phyloP scores from a whole-genome alignment of 2,113 vertebrate genomes.

The Patagioenas fasciata region DNA sequence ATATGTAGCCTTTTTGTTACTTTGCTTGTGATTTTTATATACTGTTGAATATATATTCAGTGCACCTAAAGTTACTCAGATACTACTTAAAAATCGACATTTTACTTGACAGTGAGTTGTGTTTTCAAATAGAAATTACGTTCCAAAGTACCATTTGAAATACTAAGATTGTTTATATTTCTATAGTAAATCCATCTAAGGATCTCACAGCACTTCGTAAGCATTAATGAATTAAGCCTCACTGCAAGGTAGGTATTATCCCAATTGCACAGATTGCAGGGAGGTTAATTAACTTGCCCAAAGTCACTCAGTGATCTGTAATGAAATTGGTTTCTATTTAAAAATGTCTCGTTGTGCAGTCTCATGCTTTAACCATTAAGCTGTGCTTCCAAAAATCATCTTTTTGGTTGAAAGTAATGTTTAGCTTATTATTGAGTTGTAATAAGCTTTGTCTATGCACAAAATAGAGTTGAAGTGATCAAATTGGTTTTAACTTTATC shows the following conservation, averaged over 20 bases:
- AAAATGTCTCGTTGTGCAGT: neutral
- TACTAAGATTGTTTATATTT: constrained; percentile 13
- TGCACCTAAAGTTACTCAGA: neutral
- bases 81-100: neutral
- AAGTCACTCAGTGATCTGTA: constrained; percentile 21
- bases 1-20: neutral
- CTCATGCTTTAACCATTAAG: neutral
- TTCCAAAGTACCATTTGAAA: constrained; percentile 11
- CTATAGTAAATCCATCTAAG: neutral
- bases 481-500: neutral
- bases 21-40: neutral
- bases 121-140: neutral
- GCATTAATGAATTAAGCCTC: constrained; percentile 44
- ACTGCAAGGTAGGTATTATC: constrained; percentile 36
- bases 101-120: neutral
- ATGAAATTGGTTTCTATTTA: constrained; percentile 34
- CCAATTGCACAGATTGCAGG: constrained; percentile 23
- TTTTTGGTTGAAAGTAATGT: neutral
- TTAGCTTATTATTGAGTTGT: neutral
- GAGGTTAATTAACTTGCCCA: constrained; percentile 62
- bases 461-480: neutral
- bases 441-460: neutral
- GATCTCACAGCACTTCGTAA: constrained; percentile 19
- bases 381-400: neutral
- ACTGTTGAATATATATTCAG: neutral